Percentiles rank a stretch among this genome's conserved stretches.
These are phyloP conservation scores for Dyspetes luteomarginatus DNA, from an alignment of 2,888 invertebrate genomes.

Conservation along the genomic window DNA sequence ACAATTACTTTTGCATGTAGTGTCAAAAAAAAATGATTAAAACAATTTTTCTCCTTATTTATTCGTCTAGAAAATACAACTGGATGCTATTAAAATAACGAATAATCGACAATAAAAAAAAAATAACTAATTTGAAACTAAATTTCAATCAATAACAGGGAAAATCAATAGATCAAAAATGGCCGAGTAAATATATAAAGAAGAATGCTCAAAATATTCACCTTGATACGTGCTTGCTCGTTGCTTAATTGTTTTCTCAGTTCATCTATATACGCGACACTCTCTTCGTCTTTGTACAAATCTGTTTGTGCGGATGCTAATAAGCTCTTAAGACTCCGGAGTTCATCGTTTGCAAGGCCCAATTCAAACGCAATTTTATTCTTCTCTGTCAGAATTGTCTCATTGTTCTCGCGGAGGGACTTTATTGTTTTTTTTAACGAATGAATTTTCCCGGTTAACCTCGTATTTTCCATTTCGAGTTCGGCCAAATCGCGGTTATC, in stretches of 20 bases:
- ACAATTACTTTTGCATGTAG: no score
- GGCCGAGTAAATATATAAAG: no score
- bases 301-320: constrained; percentile 72
- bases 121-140: no score
- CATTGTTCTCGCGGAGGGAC: constrained; percentile 71
- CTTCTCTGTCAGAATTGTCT: constrained; percentile 71
- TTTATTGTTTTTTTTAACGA: constrained; percentile 70
- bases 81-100: no score
- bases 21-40: no score
- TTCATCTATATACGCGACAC: constrained; percentile 70
- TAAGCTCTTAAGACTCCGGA: constrained; percentile 71
- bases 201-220: constrained; percentile 55
- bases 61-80: no score
- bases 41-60: no score
- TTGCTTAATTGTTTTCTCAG: constrained; percentile 71
- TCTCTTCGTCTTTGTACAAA: constrained; percentile 64
- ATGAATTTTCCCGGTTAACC: constrained; percentile 71
- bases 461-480: constrained; percentile 73
- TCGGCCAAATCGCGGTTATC: constrained; percentile 61
- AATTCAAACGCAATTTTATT: constrained; percentile 74
- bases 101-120: no score
- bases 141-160: no score
- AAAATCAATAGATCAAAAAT: no score
- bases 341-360: constrained; percentile 72
- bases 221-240: constrained; percentile 76